Evolutionary conservation across 2,888 invertebrate species (phyloP).

Genomic region (Xestia xanthographa): DNA sequence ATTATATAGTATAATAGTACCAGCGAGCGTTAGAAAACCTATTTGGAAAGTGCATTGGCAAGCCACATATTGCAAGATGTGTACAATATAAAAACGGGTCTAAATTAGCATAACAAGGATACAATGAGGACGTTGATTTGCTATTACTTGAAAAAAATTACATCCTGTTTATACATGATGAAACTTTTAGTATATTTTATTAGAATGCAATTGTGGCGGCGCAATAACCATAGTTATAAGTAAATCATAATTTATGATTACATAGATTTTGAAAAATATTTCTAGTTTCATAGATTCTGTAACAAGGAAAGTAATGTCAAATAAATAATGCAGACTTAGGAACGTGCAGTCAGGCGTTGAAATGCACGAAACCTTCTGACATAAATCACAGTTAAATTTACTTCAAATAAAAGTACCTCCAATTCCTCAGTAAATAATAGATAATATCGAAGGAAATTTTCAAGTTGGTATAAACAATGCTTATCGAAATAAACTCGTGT

Average conservation of each 20-base stretch:
- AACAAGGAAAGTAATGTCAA: neutral
- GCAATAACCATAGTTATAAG: neutral
- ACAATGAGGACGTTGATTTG: neutral
- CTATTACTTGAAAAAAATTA: neutral
- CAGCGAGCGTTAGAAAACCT: neutral
- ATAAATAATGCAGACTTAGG: constrained; percentile 13
- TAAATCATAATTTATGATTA: neutral
- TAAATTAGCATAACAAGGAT: neutral
- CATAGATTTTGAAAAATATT: neutral
- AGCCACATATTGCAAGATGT: neutral
- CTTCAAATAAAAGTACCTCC: neutral
- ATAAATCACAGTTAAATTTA: neutral
- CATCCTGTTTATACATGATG: neutral
- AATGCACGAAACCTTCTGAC: neutral
- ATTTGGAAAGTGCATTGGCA: neutral
- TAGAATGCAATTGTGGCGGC: neutral
- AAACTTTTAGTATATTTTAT: neutral
- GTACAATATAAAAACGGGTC: neutral
- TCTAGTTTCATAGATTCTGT: neutral
- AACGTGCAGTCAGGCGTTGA: constrained; percentile 10
- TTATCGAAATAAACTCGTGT: neutral
- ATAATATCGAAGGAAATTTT: neutral
- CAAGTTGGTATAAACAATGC: neutral
- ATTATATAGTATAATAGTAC: neutral
- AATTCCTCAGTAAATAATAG: neutral